phyloP scores from a whole-genome alignment of 2,888 invertebrate genomes.

The Byasa hedistus region DNA sequence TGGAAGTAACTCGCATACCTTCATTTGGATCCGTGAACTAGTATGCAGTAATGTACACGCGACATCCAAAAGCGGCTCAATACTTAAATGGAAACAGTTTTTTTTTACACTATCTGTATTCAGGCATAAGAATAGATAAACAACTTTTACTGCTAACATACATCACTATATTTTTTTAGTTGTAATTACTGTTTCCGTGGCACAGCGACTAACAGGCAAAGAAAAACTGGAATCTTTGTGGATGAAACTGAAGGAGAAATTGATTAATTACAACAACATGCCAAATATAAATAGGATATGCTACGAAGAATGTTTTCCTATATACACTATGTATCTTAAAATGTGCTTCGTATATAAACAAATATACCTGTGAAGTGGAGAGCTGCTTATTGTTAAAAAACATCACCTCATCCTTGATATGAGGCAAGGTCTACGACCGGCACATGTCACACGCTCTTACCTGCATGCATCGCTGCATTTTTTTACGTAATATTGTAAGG shows the following conservation, averaged over 20 bases:
- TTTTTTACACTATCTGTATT: neutral
- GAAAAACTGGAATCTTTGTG: too few species aligned
- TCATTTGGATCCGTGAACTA: conserved; percentile 3
- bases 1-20: conserved; percentile 4
- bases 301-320: too few species aligned
- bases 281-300: too few species aligned
- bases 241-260: too few species aligned
- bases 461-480: neutral
- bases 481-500: neutral
- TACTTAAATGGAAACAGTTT: neutral
- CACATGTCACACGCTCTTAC: conserved; percentile 1
- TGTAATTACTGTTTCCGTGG: too few species aligned
- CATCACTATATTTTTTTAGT: too few species aligned
- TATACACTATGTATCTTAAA: too few species aligned
- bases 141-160: neutral
- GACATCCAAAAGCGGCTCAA: conserved; percentile 4
- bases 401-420: too few species aligned
- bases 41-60: conserved; percentile 1
- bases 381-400: neutral
- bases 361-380: too few species aligned
- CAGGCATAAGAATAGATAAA: neutral
- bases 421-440: conserved; percentile 2
- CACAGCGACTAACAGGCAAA: too few species aligned
- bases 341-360: too few species aligned
- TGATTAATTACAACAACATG: too few species aligned